Evolutionary conservation across 2,797 vertebrate species (phyloP).

Genomic region (Helarctos malayanus): DNA sequence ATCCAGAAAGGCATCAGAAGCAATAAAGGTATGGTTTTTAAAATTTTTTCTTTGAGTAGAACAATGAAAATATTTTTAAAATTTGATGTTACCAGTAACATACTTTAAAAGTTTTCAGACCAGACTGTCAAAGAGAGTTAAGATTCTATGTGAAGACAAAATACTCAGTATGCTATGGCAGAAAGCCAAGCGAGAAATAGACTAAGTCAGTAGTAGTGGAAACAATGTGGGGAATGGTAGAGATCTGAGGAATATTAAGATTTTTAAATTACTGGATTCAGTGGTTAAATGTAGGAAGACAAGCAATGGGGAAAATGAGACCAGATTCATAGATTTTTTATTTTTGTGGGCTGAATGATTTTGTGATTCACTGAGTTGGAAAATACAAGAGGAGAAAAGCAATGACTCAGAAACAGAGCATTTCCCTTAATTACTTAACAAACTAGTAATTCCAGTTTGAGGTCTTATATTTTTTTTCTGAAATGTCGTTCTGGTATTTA

Average conservation of each 20-base stretch:
- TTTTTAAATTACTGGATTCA: not conserved
- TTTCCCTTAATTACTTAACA: constrained; percentile 34
- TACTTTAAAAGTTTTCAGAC: not conserved
- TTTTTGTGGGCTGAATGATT: not conserved
- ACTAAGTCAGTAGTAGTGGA: not conserved
- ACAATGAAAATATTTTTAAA: not conserved
- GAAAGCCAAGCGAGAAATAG: not conserved
- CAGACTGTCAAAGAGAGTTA: not conserved
- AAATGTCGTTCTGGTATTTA: not conserved
- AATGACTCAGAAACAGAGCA: constrained; percentile 2
- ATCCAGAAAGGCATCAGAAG: not conserved
- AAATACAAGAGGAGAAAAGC: not conserved
- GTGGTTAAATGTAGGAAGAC: not conserved
- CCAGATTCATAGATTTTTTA: not conserved
- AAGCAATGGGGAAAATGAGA: not conserved
- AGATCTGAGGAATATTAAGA: not conserved
- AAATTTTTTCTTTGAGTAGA: not conserved
- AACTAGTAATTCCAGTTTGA: not conserved
- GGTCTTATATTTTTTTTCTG: not conserved
- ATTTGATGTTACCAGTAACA: not conserved
- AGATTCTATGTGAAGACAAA: not conserved
- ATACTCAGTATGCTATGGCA: not conserved
- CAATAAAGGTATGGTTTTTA: not conserved
- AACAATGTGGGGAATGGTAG: not conserved
- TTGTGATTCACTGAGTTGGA: constrained; percentile 13